Base-by-base conservation (phyloP, 1,140 invertebrate genomes). In the Heliconius eleuchia region DNA sequence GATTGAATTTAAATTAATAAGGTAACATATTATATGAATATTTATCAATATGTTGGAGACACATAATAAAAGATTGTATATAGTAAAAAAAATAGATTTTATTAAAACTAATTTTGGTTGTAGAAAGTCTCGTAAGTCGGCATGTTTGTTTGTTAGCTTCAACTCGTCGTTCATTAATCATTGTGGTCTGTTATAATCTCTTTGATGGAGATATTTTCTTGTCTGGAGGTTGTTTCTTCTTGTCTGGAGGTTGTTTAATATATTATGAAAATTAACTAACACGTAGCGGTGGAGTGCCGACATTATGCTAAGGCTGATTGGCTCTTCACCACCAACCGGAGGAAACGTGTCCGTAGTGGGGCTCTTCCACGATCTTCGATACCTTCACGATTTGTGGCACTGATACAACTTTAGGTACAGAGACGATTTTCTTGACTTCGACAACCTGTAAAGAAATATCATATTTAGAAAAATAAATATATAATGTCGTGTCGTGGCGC, bases 331-430 rank as follows among this genome's bases (percentile, higher is more conserved):
- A 91, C 87, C 82, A 89, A 72, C 85, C 81, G 23, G 75, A 66
- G 60, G 78, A 76, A 50, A 73, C 74, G 74, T 72, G 73, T 18
- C 50, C 71, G 79, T 50, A 84, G 76, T 84, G 82, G 0, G 85
- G 83, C 18, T 78, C 80, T 57, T 80, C 83, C 3, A 86, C 80
- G 46, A 86, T 82, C 75, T 82, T 82, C 13, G 83, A 85, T 46
- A 86, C 85, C 79, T 85, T 85, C 52, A 90, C 87, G 27, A 89
- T 82, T 71, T 83, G 76, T 2, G 87, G 87, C 0, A 88, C 84
- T 6, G 89, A 82, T 39, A 90, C 88, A 34, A 90, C 82, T 34
- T 87, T 83, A 18, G 88, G 90, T 8, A 88, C 86, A 11, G 89
- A 88, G 23, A 90, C 86, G 16, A 91, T 74, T 77, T 90, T 90